These are phyloP conservation scores for Catocala nupta DNA, from an alignment of 2,888 invertebrate species.

Conservation along the genomic window DNA sequence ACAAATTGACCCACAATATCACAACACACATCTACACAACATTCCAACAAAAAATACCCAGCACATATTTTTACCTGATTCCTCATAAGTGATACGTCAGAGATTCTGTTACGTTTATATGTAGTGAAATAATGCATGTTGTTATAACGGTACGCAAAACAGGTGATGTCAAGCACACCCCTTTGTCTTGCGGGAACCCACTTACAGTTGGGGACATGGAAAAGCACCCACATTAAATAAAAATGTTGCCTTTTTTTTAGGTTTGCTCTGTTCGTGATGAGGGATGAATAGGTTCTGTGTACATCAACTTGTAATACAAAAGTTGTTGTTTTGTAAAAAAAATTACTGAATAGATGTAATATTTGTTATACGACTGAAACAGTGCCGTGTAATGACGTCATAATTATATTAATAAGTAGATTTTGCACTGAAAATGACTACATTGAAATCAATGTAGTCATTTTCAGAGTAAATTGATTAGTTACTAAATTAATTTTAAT, in stretches of 20 bases:
- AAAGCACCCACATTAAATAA: constrained; percentile 27
- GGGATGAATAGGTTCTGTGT: constrained; percentile 1
- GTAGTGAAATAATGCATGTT: constrained; percentile 28
- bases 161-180: constrained; percentile 55
- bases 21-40: constrained; percentile 7
- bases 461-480: no score
- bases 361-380: no score
- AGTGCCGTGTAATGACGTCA: no score
- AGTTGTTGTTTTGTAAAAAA: not conserved
- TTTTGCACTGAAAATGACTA: no score
- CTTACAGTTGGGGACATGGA: constrained; percentile 46
- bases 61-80: constrained; percentile 30
- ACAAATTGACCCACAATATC: constrained; percentile 18
- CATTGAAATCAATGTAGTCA: no score
- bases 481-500: no score
- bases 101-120: constrained; percentile 17
- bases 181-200: constrained; percentile 51
- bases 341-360: no score
- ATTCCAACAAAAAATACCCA: constrained; percentile 20
- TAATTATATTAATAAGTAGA: no score
- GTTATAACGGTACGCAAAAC: constrained; percentile 36
- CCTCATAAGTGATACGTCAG: constrained; percentile 23
- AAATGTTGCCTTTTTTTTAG: constrained; percentile 14
- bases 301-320: not conserved
- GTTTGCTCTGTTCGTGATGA: constrained; percentile 1